Evolutionary conservation across 2,888 invertebrate genomes (phyloP).

Genomic region (Trichogramma dendrolimi): DNA sequence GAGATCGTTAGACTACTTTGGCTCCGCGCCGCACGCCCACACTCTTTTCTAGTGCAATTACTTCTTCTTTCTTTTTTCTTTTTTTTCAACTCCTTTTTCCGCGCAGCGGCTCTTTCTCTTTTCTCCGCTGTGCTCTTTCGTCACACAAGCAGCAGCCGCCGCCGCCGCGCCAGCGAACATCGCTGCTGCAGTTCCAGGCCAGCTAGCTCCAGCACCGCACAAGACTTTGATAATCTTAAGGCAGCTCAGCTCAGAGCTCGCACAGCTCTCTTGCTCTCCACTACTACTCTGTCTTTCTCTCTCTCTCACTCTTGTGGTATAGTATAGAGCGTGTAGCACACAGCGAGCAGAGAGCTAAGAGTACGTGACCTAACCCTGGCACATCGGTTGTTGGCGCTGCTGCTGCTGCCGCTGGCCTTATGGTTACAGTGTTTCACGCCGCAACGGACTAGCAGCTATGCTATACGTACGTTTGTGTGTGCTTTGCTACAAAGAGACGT

Average conservation of each 20-base stretch:
- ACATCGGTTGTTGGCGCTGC: too few species aligned
- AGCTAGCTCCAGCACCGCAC: not conserved
- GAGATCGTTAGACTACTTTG: too few species aligned
- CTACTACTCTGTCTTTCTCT: too few species aligned
- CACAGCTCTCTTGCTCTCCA: too few species aligned
- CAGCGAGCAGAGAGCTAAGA: not conserved
- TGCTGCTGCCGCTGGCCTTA: too few species aligned
- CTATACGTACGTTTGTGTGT: too few species aligned
- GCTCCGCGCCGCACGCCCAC: too few species aligned
- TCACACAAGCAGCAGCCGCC: not conserved
- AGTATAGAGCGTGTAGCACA: constrained; percentile 14
- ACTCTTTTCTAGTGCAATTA: not conserved
- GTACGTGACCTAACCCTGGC: not conserved
- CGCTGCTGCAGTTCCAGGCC: not conserved
- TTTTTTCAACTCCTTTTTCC: not conserved
- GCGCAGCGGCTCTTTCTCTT: not conserved
- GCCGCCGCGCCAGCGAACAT: not conserved
- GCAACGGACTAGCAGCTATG: too few species aligned
- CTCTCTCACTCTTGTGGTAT: not conserved
- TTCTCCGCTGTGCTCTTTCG: not conserved
- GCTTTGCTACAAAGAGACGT: too few species aligned
- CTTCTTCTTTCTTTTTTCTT: not conserved
- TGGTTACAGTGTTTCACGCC: too few species aligned
- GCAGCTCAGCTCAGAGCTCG: too few species aligned
- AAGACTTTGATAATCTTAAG: constrained; percentile 20